phyloP scores from a whole-genome alignment of 2,797 vertebrate species.

The Pangasius krempfi region DNA sequence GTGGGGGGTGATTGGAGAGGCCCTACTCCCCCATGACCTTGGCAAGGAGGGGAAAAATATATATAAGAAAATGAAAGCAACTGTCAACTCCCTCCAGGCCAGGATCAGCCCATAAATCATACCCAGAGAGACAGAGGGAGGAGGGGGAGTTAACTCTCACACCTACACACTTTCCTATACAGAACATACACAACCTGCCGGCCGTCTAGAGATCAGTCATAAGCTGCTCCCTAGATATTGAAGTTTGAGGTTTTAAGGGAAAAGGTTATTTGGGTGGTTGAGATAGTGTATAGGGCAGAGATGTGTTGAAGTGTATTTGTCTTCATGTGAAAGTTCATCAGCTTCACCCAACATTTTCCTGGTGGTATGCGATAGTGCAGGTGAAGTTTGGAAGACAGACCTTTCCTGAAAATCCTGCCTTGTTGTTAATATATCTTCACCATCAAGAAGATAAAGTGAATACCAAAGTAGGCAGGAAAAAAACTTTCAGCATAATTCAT shows the following conservation, averaged over 20 bases:
- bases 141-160: constrained; percentile 60
- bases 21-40: constrained; percentile 89
- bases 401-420: constrained; percentile 1
- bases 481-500: neutral
- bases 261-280: constrained; percentile 35
- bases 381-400: neutral
- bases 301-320: constrained; percentile 14
- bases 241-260: neutral
- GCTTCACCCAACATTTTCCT: neutral
- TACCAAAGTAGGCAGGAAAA: neutral
- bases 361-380: neutral
- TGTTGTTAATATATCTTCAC: constrained; percentile 1
- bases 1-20: constrained; percentile 79
- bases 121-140: constrained; percentile 60
- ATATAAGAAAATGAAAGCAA: constrained; percentile 89
- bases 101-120: constrained; percentile 87
- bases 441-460: constrained; percentile 14
- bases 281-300: constrained; percentile 9
- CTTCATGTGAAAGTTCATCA: constrained; percentile 8
- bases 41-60: constrained; percentile 77
- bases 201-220: constrained; percentile 25
- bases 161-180: constrained; percentile 59
- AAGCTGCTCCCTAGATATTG: constrained; percentile 7
- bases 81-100: constrained; percentile 87
- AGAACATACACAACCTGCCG: constrained; percentile 42